Evolutionary conservation across 2,113 vertebrate species (phyloP), one percentile per base, ranked within the genome.

Genomic region (Picathartes gymnocephalus): DNA sequence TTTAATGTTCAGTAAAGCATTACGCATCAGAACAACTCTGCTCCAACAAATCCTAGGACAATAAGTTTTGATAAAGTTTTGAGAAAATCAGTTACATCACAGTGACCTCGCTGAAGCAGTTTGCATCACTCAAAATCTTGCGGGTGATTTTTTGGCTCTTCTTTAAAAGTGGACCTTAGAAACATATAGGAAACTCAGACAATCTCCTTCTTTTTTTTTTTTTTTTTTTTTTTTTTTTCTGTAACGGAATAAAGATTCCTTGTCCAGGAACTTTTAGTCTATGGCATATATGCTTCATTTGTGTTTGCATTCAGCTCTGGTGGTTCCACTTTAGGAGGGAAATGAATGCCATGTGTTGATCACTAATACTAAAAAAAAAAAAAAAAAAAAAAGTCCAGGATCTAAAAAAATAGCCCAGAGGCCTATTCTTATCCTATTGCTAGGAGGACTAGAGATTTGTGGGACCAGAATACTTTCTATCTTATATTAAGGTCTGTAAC

Each of bases 401-500:
- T 62, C 51, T 51, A 87, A 86, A 86, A 85, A 86, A 78, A 45
- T 25, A 80, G 10, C 42, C 1, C 0, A 81, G 37, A 80, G 21
- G 20, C 14, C 50, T 73, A n/a, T 64, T 87, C 64, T 91, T 92
- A 88, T 86, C 64, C 58, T 90, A 83, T 73, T 68, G 28, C 84
- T 93, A 60, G 69, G 95, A 85, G 87, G 88, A 90, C 88, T 89
- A 91, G 74, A 89, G 82, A 88, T 92, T 79, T 90, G 69, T 74
- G 47, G 37, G 61, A 92, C 80, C 40, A 77, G 68, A 93, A 95
- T 92, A 97, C 77, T 81, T 93, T 78, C 58, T 76, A 13, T 23
- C 48, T 87, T 90, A 66, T 88, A 72, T 74, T 82, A 91, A 92
- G 51, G 16, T 84, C 88, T 86, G 51, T 73, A 88, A n/a, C 69